Evolutionary conservation across 92 coral and sea anemone species (phyloP).

Genomic region (Ricordea florida): DNA sequence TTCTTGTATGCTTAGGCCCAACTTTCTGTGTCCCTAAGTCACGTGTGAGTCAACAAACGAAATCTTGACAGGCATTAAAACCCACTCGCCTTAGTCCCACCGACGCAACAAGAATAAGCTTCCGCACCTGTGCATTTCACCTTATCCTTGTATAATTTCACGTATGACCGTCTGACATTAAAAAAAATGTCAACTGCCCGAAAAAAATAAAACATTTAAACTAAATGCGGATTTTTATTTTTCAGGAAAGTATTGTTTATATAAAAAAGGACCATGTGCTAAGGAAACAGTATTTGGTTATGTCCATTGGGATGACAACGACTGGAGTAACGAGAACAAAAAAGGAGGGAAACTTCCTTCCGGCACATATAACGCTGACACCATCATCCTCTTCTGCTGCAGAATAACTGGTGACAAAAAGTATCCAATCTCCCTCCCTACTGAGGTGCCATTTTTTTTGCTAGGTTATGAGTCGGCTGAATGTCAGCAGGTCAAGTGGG

Average conservation of each 20-base stretch:
- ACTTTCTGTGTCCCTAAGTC: no score
- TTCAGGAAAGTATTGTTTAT: slow-evolving; percentile 17
- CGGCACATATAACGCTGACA: slow-evolving; percentile 24
- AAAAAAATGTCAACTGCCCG: background rate
- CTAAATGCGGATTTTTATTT: background rate
- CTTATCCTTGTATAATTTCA: no score
- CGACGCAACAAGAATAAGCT: no score
- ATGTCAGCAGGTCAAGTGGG: slow-evolving; percentile 60
- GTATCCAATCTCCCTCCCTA: slow-evolving; percentile 30
- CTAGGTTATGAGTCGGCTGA: slow-evolving; percentile 44
- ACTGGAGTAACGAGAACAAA: background rate
- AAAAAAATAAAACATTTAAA: background rate
- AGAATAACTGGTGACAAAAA: slow-evolving; percentile 18
- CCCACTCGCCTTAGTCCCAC: no score
- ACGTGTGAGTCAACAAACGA: no score
- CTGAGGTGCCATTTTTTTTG: slow-evolving; percentile 35
- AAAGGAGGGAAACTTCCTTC: slow-evolving; percentile 9
- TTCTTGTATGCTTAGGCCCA: no score
- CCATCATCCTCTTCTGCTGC: slow-evolving; percentile 27
- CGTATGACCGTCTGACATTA: no score
- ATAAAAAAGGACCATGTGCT: background rate
- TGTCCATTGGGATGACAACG: slow-evolving; percentile 35
- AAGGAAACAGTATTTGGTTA: background rate
- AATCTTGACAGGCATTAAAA: no score
- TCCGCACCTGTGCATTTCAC: no score